Evolutionary conservation across 2,888 invertebrate genomes (phyloP), one percentile per base, ranked within the genome.

Genomic region (Xestia sexstrigata): DNA sequence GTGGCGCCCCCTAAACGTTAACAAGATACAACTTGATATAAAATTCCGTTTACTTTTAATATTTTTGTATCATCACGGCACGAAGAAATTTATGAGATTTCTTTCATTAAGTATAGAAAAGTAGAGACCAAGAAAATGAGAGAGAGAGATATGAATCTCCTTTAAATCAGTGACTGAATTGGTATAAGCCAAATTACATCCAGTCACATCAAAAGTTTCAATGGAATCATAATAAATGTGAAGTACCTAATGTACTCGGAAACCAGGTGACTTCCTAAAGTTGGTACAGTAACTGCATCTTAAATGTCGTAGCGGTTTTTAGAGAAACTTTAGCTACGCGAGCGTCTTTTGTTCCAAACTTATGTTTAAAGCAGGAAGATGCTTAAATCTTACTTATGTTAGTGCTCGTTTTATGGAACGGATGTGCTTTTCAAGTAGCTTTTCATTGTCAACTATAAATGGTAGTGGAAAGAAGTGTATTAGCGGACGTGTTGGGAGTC

Each of bases 21-120:
- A 90, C 88, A 88, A 90, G 88, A 88, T 88, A 89, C 82, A 84
- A 87, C 87, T 86, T 87, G 58, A 87, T 90, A 88, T 88, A 89
- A 89, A 89, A 90, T 91, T 92, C 91, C 79, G 89, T 89, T 87
- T 87, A 82, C 82, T 86, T n/a, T 88, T 87, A 82, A 84, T 89
- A 89, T 89, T 87, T 89, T 89, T 87, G 82, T 80, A 77, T 79
- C 66, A 49, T 60, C n/a, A n/a, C n/a, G 66, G 71, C 63, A 67
- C 70, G 66, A 26, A 74, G 62, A 35, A 71, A 77, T 66, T 67
- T 66, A 69, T 69, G 30, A 69, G 65, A 42, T 42, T 9, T 42
- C 42, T 42, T 35, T 35, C 35, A 35, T 35, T 35, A n/a, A 55
- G n/a, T n/a, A 13, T 5, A n/a, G n/a, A 13, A 55, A 23, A 4